Evolutionary conservation across 2,888 invertebrate species (phyloP).

Genomic region (Xestoiulus laeticollis): DNA sequence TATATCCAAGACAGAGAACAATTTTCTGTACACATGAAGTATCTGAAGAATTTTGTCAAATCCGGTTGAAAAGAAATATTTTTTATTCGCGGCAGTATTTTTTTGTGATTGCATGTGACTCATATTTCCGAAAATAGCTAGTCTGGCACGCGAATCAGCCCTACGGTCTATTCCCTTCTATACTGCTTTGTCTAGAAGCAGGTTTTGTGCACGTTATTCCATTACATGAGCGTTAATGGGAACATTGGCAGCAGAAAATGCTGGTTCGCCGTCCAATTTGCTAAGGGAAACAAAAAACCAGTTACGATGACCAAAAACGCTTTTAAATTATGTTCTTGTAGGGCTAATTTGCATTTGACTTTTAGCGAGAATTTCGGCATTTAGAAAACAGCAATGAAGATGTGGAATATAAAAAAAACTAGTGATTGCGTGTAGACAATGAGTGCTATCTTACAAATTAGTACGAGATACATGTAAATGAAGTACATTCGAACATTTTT

Average conservation of each 20-base stretch:
- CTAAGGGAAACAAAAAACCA: not conserved
- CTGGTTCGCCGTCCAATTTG: not conserved
- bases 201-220: slow-evolving; percentile 14
- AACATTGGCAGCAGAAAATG: slow-evolving; percentile 24
- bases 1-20: not conserved
- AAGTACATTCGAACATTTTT: too few relatives aligned
- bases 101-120: not conserved
- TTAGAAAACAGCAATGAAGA: not conserved
- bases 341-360: not conserved
- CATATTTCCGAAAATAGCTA: not conserved
- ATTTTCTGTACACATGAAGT: not conserved
- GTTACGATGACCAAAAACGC: slow-evolving; percentile 3
- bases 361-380: not conserved
- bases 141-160: not conserved
- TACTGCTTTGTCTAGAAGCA: not conserved
- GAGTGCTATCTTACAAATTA: too few relatives aligned
- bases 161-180: not conserved
- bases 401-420: not conserved
- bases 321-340: not conserved
- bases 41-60: not conserved
- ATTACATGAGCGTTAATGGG: not conserved
- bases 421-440: not conserved
- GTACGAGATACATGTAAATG: too few relatives aligned
- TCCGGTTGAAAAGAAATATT: not conserved
- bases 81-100: not conserved